Evolutionary conservation across 2,888 invertebrate genomes (phyloP), one percentile per base, ranked within the genome.

Genomic region (Rhagonycha lutea): DNA sequence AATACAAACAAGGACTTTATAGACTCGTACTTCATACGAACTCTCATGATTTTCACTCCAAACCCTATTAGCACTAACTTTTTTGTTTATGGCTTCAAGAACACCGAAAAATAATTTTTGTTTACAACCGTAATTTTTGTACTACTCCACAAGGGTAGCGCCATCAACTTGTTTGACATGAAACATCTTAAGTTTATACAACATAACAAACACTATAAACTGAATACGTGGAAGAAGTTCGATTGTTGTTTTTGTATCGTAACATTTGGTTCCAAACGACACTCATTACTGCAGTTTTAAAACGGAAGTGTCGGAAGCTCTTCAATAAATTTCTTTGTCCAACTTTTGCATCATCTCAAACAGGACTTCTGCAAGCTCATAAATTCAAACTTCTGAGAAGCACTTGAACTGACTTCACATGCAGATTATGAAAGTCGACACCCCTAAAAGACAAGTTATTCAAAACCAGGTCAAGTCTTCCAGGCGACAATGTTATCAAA

Each of bases 371-470:
- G 68, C 71, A 72, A 73, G 74, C 74, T 70, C 76, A 76, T 78
- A 76, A 78, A 78, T 76, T 75, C 28, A 11, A 70, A 68, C n/a
- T 78, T 78, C 78, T 72, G 65, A 47, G 78, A 78, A 78, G 78
- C 78, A 76, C 78, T 78, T 76, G 72, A 74, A 73, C 73, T 61
- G 32, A 68, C 72, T 78, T 76, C 76, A 78, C 78, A 78, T 78
- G 78, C 73, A 76, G 72, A 72, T 78, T 78, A 73, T 78, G 78
- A 78, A 78, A 78, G 78, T 78, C 76, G 78, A 78, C 78, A 76
- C 76, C 74, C 78, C 63, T 70, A 78, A 47, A 78, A 62, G 65
- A 47, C 47, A 71, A 70, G 78, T 76, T 76, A 78, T 71, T 71
- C 74, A 72, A 78, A 74, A 78, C 76, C 74, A 68, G 73, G 75